Conservation (phyloP, 2,113 vertebrate genomes). For the Sapayoa aenigma region DNA sequence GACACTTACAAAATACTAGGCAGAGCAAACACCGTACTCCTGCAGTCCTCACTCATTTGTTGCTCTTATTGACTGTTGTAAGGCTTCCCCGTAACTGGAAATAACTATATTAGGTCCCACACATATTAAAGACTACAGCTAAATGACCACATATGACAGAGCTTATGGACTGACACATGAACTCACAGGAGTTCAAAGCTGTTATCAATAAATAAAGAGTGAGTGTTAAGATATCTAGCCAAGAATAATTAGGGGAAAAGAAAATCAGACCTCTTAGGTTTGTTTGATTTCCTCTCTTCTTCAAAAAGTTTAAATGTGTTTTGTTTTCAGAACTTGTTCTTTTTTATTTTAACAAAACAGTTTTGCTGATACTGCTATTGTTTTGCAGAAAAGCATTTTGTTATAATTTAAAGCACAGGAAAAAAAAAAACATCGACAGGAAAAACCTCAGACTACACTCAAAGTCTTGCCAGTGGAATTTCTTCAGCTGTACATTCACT, state of each 20-base stretch:
- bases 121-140: not conserved
- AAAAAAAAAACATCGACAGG: not conserved
- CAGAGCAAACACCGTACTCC: not conserved
- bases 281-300: slow-evolving; percentile 28
- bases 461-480: not conserved
- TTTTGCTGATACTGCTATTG: slow-evolving; percentile 24
- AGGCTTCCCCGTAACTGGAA: not conserved
- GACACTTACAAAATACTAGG: not conserved
- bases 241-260: slow-evolving; percentile 41
- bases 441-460: slow-evolving; percentile 37
- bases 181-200: not conserved
- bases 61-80: not conserved
- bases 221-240: not conserved
- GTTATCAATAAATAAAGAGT: slow-evolving; percentile 1
- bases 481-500: not conserved
- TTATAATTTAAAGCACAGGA: slow-evolving; percentile 45
- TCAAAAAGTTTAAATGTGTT: slow-evolving; percentile 16
- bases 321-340: not conserved
- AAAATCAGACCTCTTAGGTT: not conserved
- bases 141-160: not conserved
- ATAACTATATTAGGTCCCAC: not conserved
- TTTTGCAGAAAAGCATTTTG: slow-evolving; percentile 37
- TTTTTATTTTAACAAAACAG: slow-evolving; percentile 35
- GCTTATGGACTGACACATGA: not conserved
- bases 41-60: not conserved